Evolutionary conservation across 2,113 vertebrate species (phyloP), one percentile per base, ranked within the genome.

Genomic region (Cairina moschata): DNA sequence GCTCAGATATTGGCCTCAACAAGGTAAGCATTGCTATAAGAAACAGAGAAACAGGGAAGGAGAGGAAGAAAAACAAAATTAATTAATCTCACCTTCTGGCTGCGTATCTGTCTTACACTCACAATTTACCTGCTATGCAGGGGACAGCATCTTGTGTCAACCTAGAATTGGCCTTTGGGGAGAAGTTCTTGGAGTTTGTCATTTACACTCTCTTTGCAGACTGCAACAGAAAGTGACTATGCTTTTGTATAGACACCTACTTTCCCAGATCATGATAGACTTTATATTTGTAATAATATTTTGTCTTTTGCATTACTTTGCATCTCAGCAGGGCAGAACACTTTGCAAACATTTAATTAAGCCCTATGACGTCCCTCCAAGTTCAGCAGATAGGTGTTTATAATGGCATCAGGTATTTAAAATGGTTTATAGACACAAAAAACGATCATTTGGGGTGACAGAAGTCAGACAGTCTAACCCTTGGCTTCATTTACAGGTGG

Each of bases 321-420:
- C 7, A 17, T 55, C 91, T 74, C 90, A 91, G 87, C 38, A 52
- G 52, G 72, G 72, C 44, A 91, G 79, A 94, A 88, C 29, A 38
- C n/a, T 81, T 75, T 55, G n/a, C 63, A 94, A 88, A 75, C 65
- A 78, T 88, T 89, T 94, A 93, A 95, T 95, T 94, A 90, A 86
- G 32, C 65, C 42, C 90, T 83, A 68, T 56, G 32, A 71, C 46
- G 6, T 71, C 54, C 60, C 69, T 86, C 34, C 2, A 4, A 74
- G 56, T 74, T 20, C 54, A 40, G 34, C 83, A 92, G 48, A 13
- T 50, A 94, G 18, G 80, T 81, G 73, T 91, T 95, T 91, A 72
- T 93, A 90, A 90, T 11, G 8, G n/a, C 73, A 83, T 83, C 80
- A 75, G 46, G 18, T 86, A 86, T 74, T 81, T 83, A 77, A 90